phyloP scores from a whole-genome alignment of 2,113 vertebrate genomes.

The Hiodon tergisus region DNA sequence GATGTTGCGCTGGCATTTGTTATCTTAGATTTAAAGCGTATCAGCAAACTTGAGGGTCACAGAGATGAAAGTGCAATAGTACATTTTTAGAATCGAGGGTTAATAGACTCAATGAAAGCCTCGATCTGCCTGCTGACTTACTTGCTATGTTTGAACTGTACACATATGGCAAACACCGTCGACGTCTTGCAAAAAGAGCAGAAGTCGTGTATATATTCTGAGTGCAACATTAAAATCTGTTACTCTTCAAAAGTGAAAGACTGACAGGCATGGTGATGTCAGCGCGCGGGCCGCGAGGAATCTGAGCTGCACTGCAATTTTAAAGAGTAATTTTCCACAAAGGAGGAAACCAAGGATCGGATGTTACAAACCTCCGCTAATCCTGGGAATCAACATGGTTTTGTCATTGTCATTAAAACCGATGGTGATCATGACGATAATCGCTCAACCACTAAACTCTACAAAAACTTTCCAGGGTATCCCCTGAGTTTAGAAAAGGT shows the following conservation, averaged over 20 bases:
- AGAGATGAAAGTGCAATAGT: too few relatives aligned
- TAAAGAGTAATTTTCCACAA: constrained; percentile 17
- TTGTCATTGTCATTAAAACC: constrained; percentile 4
- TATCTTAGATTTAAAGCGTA: too few relatives aligned
- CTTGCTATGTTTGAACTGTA: too few relatives aligned
- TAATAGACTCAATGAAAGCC: too few relatives aligned
- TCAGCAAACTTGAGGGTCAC: too few relatives aligned
- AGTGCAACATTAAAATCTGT: not conserved
- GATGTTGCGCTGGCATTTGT: too few relatives aligned
- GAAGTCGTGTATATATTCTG: not conserved
- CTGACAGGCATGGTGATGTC: not conserved
- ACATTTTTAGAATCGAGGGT: too few relatives aligned
- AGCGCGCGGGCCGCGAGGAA: not conserved
- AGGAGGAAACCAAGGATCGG: constrained; percentile 15
- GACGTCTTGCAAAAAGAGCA: not conserved
- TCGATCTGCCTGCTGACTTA: too few relatives aligned
- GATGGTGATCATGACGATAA: not conserved
- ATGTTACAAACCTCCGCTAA: constrained; percentile 11
- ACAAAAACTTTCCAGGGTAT: not conserved
- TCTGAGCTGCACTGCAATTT: constrained; percentile 4
- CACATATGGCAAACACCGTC: too few relatives aligned
- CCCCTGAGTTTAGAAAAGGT: constrained; percentile 10
- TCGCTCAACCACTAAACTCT: constrained; percentile 4
- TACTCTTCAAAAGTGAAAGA: not conserved
- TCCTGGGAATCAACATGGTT: constrained; percentile 6